Base-by-base conservation (phyloP, 2,113 vertebrate genomes). In the Eurystomus gularis region DNA sequence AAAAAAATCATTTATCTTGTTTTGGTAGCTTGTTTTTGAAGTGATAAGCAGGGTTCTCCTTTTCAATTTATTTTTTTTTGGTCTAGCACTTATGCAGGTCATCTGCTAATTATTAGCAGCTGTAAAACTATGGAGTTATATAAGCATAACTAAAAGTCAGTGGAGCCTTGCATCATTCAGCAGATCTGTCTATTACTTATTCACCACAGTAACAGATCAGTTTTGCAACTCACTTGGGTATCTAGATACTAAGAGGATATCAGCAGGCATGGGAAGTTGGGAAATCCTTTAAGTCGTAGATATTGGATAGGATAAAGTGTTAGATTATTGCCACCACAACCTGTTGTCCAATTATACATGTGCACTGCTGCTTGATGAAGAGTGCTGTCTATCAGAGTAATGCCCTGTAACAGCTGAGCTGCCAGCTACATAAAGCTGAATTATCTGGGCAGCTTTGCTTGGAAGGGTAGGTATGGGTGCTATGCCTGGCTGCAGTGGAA, bases 91-190 rank as follows among this genome's bases (percentile, higher is more conserved):
- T 88, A 64, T 9, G 70, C 90, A 95, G 96, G 95, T 96, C 97
- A 83, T 95, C 93, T 96, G 93, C 88, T 98, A 97, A 98, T 97
- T 92, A 92, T 84, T 97, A 97, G 93, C 98, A 98, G 98, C 97
- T 98, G 97, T 94, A 77, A 71, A 93, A 94, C 96, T 91, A 62
- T 91, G 88, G 49, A 7, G 92, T 98, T 98, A 93, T 94, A 93
- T 86, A 96, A 97, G 95, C 90, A 83, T 93, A 97, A 93, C 87
- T 80, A 96, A 96, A 96, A 96, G 85, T 82, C 90, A 84, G 70
- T 37, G 62, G 70, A 95, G 90, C 72, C 46, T 96, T 93, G 81
- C 82, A 89, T 97, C 91, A 93, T 83, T 97, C 95, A 86, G 89
- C 83, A 86, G 88, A 93, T 96, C 26, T 58, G 65, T 82, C 88